phyloP scores from a whole-genome alignment of 2,797 vertebrate genomes.

The Epinephelus awoara region DNA sequence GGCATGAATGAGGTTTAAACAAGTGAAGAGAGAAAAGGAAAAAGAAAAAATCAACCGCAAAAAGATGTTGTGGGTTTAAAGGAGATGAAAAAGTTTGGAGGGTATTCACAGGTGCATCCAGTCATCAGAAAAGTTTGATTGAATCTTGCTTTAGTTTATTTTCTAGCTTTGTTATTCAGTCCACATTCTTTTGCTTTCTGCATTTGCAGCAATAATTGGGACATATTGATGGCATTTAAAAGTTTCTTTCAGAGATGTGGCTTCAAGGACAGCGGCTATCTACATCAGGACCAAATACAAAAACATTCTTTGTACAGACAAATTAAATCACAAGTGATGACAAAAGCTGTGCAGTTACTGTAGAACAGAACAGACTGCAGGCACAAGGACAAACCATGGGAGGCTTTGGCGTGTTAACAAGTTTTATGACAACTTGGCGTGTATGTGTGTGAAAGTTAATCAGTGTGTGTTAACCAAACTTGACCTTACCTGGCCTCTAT shows the following conservation, averaged over 20 bases:
- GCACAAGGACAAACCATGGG: background rate
- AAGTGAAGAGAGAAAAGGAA: background rate
- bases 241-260: conserved; percentile 5
- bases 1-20: background rate
- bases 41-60: background rate
- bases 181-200: conserved; percentile 12
- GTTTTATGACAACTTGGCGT: background rate
- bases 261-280: conserved; percentile 40
- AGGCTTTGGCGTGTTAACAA: background rate
- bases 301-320: background rate
- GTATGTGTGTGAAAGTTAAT: conserved; percentile 5
- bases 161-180: conserved; percentile 25
- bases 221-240: conserved; percentile 40
- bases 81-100: conserved; percentile 20
- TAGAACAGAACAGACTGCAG: background rate
- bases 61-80: background rate
- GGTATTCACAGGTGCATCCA: conserved; percentile 27
- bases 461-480: conserved; percentile 1
- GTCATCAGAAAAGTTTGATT: conserved; percentile 41
- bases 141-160: conserved; percentile 39
- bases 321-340: conserved; percentile 4
- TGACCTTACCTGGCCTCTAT: conserved; percentile 31
- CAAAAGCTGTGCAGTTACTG: background rate
- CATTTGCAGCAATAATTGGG: conserved; percentile 33
- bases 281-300: conserved; percentile 10